phyloP scores from a whole-genome alignment of 2,888 invertebrate genomes.

The Andrena minutula region DNA sequence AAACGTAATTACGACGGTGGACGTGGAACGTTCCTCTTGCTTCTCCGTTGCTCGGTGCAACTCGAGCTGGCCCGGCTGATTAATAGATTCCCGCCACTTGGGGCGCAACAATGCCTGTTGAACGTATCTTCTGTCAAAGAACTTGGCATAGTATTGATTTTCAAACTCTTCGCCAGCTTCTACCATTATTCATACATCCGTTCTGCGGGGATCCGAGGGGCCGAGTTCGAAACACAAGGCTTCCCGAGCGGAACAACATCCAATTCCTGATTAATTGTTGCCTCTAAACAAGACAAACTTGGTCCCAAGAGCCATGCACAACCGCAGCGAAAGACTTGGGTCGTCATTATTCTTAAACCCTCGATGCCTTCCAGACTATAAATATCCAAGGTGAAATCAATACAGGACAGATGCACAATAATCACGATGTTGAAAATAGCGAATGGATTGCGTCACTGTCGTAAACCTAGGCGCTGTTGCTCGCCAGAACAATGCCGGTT shows the following conservation, averaged over 20 bases:
- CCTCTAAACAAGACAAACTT: not conserved
- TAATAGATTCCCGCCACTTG: slow-evolving; percentile 47
- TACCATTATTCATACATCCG: slow-evolving; percentile 52
- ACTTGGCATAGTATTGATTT: slow-evolving; percentile 42
- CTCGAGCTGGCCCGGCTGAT: slow-evolving; percentile 39
- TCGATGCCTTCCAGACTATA: too few species aligned
- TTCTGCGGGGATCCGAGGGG: slow-evolving; percentile 12
- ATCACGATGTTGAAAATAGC: too few species aligned
- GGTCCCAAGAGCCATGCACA: too few species aligned
- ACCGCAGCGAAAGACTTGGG: too few species aligned
- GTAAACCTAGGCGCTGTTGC: too few species aligned
- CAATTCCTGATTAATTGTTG: slow-evolving; percentile 30
- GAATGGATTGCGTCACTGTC: too few species aligned
- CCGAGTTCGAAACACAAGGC: slow-evolving; percentile 9
- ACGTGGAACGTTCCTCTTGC: not conserved
- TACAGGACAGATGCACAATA: too few species aligned
- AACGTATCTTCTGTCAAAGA: slow-evolving; percentile 39
- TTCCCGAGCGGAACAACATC: not conserved
- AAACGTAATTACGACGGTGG: slow-evolving; percentile 29
- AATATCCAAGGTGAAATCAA: too few species aligned
- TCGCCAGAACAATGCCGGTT: too few species aligned
- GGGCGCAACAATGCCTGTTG: slow-evolving; percentile 39
- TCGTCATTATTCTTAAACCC: too few species aligned
- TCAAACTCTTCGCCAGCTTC: slow-evolving; percentile 45
- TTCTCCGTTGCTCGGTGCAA: not conserved